A percentile compares a stretch with the other conserved stretches of the same genome.
These are phyloP conservation scores for Ctenopoma kingsleyae DNA, from an alignment of 2,797 vertebrate species.

Conservation along the genomic window DNA sequence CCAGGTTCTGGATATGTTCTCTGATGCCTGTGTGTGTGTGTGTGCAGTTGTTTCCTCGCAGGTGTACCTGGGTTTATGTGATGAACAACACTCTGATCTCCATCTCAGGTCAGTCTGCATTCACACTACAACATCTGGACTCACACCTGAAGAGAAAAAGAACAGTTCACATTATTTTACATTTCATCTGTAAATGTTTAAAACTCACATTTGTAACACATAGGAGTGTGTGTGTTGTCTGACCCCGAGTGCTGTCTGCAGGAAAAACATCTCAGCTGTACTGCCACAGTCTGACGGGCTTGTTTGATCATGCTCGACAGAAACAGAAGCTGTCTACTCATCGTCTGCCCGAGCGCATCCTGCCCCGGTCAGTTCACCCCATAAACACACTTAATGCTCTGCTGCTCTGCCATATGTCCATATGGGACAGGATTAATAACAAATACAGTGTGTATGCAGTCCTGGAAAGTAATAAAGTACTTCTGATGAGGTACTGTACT, in stretches of 20 bases:
- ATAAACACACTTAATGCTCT: not conserved
- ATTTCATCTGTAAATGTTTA: too few relatives aligned
- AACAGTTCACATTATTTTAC: too few relatives aligned
- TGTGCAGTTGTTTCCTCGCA: constrained; percentile 85
- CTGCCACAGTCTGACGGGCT: constrained; percentile 89
- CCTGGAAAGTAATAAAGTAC: too few relatives aligned
- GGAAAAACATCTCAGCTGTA: constrained; percentile 93
- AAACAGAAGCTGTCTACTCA: constrained; percentile 92
- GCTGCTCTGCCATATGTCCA: too few relatives aligned
- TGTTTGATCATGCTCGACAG: constrained; percentile 91
- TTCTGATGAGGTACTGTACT: too few relatives aligned
- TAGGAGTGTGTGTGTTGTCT: not conserved
- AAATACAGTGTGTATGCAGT: too few relatives aligned
- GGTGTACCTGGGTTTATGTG: constrained; percentile 91
- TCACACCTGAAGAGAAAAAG: not conserved
- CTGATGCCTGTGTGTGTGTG: not conserved
- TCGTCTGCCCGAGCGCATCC: constrained; percentile 83
- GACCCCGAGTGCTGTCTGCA: constrained; percentile 42
- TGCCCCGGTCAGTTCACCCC: not conserved
- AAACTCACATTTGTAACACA: too few relatives aligned
- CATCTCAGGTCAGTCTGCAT: constrained; percentile 87
- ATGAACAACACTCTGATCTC: constrained; percentile 92
- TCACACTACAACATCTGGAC: too few relatives aligned
- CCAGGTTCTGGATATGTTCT: too few relatives aligned
- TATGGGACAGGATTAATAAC: too few relatives aligned